A percentile compares a stretch with the other conserved stretches of the same genome.
Conservation (phyloP, 2,888 invertebrate species). For the Nomada goodeniana region DNA sequence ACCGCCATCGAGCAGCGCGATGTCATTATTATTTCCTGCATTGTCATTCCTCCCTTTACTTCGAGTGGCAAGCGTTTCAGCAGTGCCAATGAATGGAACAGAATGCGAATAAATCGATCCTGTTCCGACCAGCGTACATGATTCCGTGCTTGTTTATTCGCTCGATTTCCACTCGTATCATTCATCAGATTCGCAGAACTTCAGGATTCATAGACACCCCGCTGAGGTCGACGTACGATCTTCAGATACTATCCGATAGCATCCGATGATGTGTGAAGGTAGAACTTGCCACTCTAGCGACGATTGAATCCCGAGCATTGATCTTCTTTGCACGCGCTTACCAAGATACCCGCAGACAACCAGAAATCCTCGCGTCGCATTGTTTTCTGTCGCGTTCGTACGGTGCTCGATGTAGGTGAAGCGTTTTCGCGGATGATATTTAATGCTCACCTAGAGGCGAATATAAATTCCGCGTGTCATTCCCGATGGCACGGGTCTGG, state of each 20-base stretch:
- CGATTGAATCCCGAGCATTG: conserved; percentile 21
- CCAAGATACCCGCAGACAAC: not conserved
- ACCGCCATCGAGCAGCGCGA: not conserved
- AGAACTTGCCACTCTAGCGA: conserved; percentile 38
- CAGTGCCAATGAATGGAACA: conserved; percentile 23
- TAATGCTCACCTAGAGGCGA: conserved; percentile 13
- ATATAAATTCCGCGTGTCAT: conserved; percentile 6
- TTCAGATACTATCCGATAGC: conserved; percentile 38
- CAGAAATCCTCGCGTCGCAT: conserved; percentile 25
- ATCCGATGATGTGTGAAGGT: conserved; percentile 36
- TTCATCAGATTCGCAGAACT: conserved; percentile 57
- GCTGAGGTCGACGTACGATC: conserved; percentile 47
- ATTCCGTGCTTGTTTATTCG: conserved; percentile 42
- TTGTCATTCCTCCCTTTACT: not conserved
- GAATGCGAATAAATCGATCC: conserved; percentile 34
- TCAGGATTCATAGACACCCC: conserved; percentile 40
- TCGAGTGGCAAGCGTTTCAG: not conserved
- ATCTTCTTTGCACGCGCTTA: not conserved
- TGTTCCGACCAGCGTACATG: conserved; percentile 29
- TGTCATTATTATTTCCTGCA: not conserved
- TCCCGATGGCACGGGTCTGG: not conserved
- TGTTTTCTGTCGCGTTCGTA: conserved; percentile 13
- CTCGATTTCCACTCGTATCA: conserved; percentile 43
- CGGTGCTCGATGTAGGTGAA: conserved; percentile 30
- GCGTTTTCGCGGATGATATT: conserved; percentile 14